A percentile compares a stretch with the other conserved stretches of the same genome.
These are phyloP conservation scores for Hybognathus amarus DNA, from an alignment of 2,797 vertebrate genomes.

Conservation along the genomic window DNA sequence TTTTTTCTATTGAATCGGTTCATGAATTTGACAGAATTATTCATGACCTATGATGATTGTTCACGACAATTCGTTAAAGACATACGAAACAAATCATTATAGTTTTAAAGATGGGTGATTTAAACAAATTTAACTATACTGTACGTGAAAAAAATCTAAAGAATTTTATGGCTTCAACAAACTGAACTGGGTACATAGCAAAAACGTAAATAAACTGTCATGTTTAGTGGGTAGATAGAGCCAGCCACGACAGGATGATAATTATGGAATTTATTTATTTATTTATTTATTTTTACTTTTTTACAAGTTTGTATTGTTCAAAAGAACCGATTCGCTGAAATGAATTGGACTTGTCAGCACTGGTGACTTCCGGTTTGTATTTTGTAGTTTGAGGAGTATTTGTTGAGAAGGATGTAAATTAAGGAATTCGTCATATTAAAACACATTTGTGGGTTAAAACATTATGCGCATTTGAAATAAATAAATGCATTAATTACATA, in stretches of 20 bases:
- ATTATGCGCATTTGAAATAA: neutral
- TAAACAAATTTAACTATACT: neutral
- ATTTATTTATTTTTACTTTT: too few species aligned
- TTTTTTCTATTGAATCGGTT: neutral
- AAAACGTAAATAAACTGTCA: neutral
- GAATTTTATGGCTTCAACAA: neutral
- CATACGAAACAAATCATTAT: neutral
- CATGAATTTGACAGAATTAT: neutral
- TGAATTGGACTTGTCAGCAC: neutral
- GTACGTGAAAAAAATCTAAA: neutral
- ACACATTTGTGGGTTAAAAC: neutral
- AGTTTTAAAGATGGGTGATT: neutral
- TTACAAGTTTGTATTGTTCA: neutral
- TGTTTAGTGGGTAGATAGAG: neutral
- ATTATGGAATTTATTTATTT: too few species aligned
- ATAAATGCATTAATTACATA: rapidly evolving
- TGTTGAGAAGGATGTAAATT: neutral
- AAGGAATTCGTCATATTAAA: neutral
- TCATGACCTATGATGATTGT: neutral
- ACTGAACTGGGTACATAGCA: neutral
- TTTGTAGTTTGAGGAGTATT: constrained; percentile 9
- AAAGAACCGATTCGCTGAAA: neutral
- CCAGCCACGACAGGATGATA: neutral
- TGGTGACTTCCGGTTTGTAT: constrained; percentile 3
- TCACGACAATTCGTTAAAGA: neutral